These are phyloP conservation scores for Drosophila kanapiae DNA, from an alignment of 1,140 invertebrate genomes.

Conservation along the genomic window DNA sequence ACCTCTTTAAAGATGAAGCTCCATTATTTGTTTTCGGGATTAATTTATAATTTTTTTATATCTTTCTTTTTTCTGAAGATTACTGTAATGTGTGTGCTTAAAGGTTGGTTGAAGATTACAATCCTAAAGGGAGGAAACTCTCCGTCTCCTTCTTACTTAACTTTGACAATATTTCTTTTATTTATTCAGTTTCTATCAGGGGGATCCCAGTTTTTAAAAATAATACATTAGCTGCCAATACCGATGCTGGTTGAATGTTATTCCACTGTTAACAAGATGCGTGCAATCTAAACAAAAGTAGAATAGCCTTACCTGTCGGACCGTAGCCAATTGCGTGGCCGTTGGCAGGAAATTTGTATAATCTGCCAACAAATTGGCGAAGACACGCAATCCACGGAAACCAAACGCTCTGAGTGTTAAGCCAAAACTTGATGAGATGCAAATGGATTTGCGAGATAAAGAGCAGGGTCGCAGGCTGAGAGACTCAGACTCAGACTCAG, in stretches of 20 bases:
- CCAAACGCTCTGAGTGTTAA: conserved; percentile 46
- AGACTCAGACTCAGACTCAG: background rate
- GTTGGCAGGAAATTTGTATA: conserved; percentile 82
- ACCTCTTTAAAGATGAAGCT: conserved; percentile 32
- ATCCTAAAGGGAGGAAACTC: background rate
- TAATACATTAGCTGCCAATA: background rate
- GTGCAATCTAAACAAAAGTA: conserved; percentile 19
- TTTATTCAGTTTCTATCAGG: background rate
- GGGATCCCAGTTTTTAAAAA: background rate
- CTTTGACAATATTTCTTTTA: no score
- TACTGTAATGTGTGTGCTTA: background rate
- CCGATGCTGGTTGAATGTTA: conserved; percentile 2
- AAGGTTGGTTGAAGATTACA: background rate
- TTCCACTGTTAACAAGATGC: conserved; percentile 15
- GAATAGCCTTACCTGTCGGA: conserved; percentile 22
- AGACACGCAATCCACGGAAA: conserved; percentile 71
- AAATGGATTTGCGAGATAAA: conserved; percentile 78
- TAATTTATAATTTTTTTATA: conserved; percentile 14
- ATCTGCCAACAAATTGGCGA: conserved; percentile 80
- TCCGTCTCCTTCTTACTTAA: no score
- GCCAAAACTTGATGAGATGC: conserved; percentile 78
- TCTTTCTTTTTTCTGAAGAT: background rate
- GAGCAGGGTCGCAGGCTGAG: conserved; percentile 42
- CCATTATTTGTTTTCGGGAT: conserved; percentile 12
- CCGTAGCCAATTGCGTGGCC: conserved; percentile 65